A percentile compares a stretch with the other conserved stretches of the same genome.
These are phyloP conservation scores for Poecile montanus DNA, from an alignment of 2,797 vertebrate species.

Conservation along the genomic window DNA sequence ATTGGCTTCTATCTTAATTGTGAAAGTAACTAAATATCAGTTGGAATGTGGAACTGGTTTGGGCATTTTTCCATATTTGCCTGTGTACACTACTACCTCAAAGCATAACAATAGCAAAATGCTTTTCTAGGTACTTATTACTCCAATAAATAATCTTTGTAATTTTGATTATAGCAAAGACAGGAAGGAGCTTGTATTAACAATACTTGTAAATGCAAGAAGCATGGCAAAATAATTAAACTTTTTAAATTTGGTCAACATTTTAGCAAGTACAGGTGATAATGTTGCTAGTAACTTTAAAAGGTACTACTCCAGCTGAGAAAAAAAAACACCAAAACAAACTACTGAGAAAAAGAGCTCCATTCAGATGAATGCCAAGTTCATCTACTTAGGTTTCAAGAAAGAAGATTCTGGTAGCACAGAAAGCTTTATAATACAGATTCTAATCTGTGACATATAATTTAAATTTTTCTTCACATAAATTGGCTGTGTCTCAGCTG, in stretches of 20 bases:
- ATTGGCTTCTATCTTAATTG: conserved; percentile 8
- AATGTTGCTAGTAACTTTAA: background rate
- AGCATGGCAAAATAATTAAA: background rate
- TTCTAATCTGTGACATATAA: background rate
- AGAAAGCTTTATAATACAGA: background rate
- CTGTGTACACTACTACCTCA: background rate
- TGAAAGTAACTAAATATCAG: conserved; percentile 18
- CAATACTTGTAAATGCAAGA: background rate
- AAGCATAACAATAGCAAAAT: background rate
- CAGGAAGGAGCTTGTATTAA: background rate
- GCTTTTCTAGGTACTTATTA: background rate
- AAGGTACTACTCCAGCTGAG: background rate
- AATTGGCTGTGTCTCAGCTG: background rate
- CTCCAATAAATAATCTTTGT: background rate
- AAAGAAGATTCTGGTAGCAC: background rate
- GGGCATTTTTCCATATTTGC: background rate
- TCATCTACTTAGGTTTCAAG: background rate
- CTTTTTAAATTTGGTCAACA: background rate
- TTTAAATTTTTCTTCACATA: background rate
- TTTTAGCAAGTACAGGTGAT: background rate
- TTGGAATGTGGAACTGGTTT: background rate
- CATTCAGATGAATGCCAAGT: background rate
- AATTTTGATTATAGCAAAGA: background rate
- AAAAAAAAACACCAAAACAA: background rate
- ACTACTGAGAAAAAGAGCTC: background rate